phyloP scores from a whole-genome alignment of 1,140 invertebrate genomes.

The Trichomalopsis sarcophagae region DNA sequence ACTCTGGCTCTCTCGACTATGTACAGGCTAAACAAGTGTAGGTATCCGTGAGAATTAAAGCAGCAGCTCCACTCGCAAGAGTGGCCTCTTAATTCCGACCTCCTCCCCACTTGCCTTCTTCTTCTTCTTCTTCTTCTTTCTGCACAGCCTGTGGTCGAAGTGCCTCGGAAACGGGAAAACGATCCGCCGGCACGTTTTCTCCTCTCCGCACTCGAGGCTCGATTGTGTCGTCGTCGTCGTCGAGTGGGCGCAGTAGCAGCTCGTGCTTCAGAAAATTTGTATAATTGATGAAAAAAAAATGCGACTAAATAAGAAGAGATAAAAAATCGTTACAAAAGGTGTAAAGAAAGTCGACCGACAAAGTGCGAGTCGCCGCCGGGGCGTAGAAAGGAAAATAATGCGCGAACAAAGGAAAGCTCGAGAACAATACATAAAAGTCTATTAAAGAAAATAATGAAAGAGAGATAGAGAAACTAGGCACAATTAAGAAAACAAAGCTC shows the following conservation, averaged over 20 bases:
- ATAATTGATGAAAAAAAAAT: not conserved
- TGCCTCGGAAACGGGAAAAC: conserved; percentile 1
- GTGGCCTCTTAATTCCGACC: conserved; percentile 5
- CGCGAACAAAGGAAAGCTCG: not conserved
- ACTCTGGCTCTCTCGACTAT: too few species aligned
- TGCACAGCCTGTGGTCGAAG: not conserved
- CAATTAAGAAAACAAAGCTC: conserved; percentile 13
- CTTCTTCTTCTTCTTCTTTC: not conserved
- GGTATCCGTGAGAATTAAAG: not conserved
- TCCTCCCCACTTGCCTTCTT: not conserved
- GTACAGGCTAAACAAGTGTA: not conserved
- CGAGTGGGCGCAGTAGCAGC: not conserved
- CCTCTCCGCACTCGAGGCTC: not conserved
- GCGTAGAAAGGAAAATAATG: conserved; percentile 3
- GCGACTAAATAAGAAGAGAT: too few species aligned
- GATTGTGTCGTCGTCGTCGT: not conserved
- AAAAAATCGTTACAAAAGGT: not conserved
- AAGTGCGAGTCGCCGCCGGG: not conserved
- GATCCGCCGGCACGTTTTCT: conserved; percentile 5
- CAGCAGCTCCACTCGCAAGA: not conserved
- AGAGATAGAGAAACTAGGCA: not conserved
- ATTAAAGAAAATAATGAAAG: conserved; percentile 24
- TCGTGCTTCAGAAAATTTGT: not conserved
- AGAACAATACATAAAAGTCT: conserved; percentile 26
- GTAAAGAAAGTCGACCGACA: not conserved